Conservation (phyloP, 2,888 invertebrate species). For the Chrysolina haemoptera region DNA sequence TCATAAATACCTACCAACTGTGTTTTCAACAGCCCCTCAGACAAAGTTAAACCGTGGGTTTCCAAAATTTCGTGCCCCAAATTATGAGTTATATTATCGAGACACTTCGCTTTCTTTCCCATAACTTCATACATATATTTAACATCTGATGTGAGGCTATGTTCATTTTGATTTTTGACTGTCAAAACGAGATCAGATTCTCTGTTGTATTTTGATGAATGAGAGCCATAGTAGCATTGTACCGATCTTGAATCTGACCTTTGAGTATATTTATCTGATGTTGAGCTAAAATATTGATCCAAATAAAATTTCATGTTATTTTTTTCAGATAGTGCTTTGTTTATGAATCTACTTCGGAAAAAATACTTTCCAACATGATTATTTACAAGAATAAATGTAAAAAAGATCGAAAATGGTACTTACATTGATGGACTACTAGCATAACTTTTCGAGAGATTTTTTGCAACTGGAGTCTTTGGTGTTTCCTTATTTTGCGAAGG, state of each 20-base stretch:
- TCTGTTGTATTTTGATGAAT: slow-evolving; percentile 44
- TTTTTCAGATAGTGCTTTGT: too few species aligned
- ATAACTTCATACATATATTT: slow-evolving; percentile 73
- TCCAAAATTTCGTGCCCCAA: slow-evolving; percentile 61
- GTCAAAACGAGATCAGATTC: slow-evolving; percentile 29
- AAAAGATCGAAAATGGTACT: background rate
- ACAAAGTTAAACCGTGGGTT: slow-evolving; percentile 61
- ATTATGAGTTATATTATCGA: slow-evolving; percentile 68
- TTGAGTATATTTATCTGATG: slow-evolving; percentile 45
- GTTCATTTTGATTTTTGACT: slow-evolving; percentile 44
- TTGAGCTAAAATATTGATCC: slow-evolving; percentile 25
- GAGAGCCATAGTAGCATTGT: slow-evolving; percentile 43
- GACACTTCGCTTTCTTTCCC: slow-evolving; percentile 66
- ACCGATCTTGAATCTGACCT: slow-evolving; percentile 48
- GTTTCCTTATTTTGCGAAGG: slow-evolving; percentile 13
- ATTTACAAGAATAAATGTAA: too few species aligned
- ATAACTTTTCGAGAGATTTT: slow-evolving; percentile 23
- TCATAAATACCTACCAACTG: slow-evolving; percentile 41
- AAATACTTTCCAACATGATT: too few species aligned
- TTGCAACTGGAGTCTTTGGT: slow-evolving; percentile 26
- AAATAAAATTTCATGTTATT: background rate
- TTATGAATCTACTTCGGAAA: too few species aligned
- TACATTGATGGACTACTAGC: slow-evolving; percentile 33
- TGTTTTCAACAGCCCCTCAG: slow-evolving; percentile 45
- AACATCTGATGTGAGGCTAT: slow-evolving; percentile 44